These are phyloP conservation scores for Falco punctatus DNA, from an alignment of 2,113 vertebrate species.

Conservation along the genomic window DNA sequence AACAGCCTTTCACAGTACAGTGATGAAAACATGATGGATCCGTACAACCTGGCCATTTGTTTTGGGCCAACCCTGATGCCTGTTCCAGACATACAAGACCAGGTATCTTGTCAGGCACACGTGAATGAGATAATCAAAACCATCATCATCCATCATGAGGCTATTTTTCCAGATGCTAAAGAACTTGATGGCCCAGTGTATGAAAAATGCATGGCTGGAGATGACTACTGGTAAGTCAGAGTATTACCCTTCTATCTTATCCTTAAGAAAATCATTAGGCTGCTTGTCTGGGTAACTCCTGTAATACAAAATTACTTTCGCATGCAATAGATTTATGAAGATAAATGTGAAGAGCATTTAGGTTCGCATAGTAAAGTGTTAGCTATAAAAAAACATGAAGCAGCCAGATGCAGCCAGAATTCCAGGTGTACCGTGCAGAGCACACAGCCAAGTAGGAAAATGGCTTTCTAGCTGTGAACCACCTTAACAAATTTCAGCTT, in stretches of 20 bases:
- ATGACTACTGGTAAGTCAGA: slow-evolving; percentile 92
- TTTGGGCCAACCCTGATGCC: slow-evolving; percentile 98
- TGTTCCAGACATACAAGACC: slow-evolving; percentile 94
- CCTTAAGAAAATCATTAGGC: background rate
- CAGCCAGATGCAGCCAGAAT: background rate
- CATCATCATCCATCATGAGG: slow-evolving; percentile 97
- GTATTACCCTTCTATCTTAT: background rate
- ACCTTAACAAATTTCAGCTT: background rate
- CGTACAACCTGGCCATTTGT: slow-evolving; percentile 97
- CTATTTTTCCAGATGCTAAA: slow-evolving; percentile 94
- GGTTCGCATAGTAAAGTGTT: background rate
- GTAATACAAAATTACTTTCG: background rate
- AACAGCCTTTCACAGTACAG: slow-evolving; percentile 96
- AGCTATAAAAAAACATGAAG: background rate
- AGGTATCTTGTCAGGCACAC: slow-evolving; percentile 97
- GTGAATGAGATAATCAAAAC: slow-evolving; percentile 98
- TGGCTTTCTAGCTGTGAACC: background rate
- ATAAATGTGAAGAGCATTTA: background rate
- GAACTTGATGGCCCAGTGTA: slow-evolving; percentile 96
- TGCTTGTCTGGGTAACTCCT: background rate
- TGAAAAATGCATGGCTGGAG: slow-evolving; percentile 98
- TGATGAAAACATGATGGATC: slow-evolving; percentile 99
- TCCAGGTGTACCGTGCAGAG: background rate
- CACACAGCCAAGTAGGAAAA: background rate
- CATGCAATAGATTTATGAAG: background rate